Evolutionary conservation across 1,140 invertebrate genomes (phyloP).

Genomic region (Drosophila pseudoananassae): DNA sequence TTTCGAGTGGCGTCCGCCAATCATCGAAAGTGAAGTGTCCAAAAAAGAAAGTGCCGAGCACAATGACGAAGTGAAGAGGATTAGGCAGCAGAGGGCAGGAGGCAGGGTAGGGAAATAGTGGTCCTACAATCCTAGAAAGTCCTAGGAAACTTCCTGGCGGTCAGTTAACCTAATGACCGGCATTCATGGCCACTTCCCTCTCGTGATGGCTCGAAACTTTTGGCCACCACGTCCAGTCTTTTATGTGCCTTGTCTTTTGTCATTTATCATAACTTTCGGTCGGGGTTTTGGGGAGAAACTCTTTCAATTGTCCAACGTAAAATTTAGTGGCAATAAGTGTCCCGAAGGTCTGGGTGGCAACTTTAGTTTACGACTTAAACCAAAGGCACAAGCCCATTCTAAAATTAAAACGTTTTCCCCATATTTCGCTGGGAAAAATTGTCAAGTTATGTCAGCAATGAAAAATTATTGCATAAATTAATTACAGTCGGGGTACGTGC

Average conservation of each 20-base stretch:
- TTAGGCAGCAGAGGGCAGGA: not conserved
- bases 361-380: conserved; percentile 42
- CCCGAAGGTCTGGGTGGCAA: conserved; percentile 15
- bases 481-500: conserved; percentile 57
- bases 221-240: conserved; percentile 20
- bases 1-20: conserved; percentile 60
- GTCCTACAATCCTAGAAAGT: not conserved
- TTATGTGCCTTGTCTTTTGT: conserved; percentile 66
- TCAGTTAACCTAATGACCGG: conserved; percentile 78
- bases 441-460: conserved; percentile 76
- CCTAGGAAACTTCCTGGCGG: conserved; percentile 66
- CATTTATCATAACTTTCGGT: conserved; percentile 63
- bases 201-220: conserved; percentile 44
- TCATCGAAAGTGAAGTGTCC: conserved; percentile 74
- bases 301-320: conserved; percentile 65
- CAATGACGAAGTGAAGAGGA: conserved; percentile 51
- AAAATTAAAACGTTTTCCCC: conserved; percentile 66
- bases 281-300: conserved; percentile 33
- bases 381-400: conserved; percentile 42
- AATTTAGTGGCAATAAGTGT: conserved; percentile 55
- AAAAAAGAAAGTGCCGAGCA: conserved; percentile 60
- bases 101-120: conserved; percentile 5
- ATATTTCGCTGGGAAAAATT: conserved; percentile 45
- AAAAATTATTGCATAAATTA: conserved; percentile 83
- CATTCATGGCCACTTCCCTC: conserved; percentile 61